These are phyloP conservation scores for Chaenodraco wilsoni DNA, from an alignment of 2,797 vertebrate species.

Conservation along the genomic window DNA sequence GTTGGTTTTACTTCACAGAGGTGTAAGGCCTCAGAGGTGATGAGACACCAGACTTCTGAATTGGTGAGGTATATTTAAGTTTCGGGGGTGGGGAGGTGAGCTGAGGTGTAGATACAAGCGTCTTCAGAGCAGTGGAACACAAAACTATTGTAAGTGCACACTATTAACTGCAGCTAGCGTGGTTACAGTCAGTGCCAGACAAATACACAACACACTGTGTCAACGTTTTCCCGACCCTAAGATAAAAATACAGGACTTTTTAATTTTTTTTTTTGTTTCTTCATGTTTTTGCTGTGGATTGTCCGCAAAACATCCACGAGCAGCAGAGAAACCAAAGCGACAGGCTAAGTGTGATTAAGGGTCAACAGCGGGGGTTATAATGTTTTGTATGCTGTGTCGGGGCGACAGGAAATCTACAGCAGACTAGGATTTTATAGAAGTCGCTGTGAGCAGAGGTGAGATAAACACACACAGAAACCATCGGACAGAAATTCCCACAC, in stretches of 20 bases:
- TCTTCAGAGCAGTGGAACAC: conserved; percentile 58
- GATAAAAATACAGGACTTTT: conserved; percentile 46
- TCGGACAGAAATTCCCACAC: conserved; percentile 46
- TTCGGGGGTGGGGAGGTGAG: conserved; percentile 9
- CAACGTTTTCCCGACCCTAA: conserved; percentile 33
- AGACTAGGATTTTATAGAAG: conserved; percentile 22
- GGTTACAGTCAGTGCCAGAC: conserved; percentile 67
- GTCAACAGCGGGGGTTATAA: conserved; percentile 37
- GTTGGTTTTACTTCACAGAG: conserved; percentile 40
- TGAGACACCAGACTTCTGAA: conserved; percentile 34
- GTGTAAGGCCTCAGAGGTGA: conserved; percentile 75
- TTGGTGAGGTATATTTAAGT: conserved; percentile 58
- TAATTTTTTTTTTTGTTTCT: background rate
- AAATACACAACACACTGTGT: conserved; percentile 56
- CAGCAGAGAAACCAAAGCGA: conserved; percentile 53
- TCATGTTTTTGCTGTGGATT: conserved; percentile 15
- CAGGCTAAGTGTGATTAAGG: conserved; percentile 22
- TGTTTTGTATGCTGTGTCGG: conserved; percentile 31
- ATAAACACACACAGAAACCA: conserved; percentile 50
- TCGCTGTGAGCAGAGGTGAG: conserved; percentile 39
- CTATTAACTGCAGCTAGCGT: conserved; percentile 63
- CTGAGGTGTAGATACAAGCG: conserved; percentile 14
- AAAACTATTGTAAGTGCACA: conserved; percentile 61
- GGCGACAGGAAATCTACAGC: conserved; percentile 42
- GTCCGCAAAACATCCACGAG: conserved; percentile 42